Percentiles rank a stretch among this genome's conserved stretches.
Evolutionary conservation across 2,113 vertebrate species (phyloP).

Genomic region (Xyliphius kryptos): DNA sequence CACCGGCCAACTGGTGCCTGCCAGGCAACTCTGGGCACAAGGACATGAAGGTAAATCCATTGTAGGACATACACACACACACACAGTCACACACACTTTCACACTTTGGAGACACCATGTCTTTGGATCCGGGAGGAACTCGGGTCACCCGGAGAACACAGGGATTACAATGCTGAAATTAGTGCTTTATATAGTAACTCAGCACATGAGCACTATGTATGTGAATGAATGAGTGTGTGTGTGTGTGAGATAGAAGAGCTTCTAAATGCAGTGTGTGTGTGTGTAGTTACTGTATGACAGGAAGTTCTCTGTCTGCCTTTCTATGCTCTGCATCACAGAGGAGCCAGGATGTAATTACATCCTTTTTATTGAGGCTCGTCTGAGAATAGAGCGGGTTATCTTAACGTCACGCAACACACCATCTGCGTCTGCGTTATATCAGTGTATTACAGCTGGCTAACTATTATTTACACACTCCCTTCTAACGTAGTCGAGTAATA

Average conservation of each 20-base stretch:
- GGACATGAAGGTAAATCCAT: no score
- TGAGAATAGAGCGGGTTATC: conserved; percentile 5
- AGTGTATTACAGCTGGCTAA: background rate
- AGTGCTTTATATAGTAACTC: background rate
- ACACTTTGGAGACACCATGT: no score
- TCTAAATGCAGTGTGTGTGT: conserved; percentile 4
- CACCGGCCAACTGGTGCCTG: no score
- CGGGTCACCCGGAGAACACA: no score
- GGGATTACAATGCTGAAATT: background rate
- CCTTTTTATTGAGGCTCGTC: background rate
- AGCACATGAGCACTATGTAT: background rate
- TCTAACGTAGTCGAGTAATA: background rate
- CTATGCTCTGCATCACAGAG: conserved; percentile 1
- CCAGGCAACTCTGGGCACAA: no score
- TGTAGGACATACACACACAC: no score
- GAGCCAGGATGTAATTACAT: conserved; percentile 20
- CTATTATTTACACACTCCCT: no score
- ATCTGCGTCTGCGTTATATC: background rate
- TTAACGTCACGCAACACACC: background rate
- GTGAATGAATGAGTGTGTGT: no score
- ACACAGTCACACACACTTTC: no score
- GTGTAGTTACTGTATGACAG: background rate
- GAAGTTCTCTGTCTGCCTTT: conserved; percentile 11
- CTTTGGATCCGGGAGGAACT: no score
- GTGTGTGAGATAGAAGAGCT: background rate